Percentiles rank a stretch among this genome's conserved stretches.
Evolutionary conservation across 2,888 invertebrate genomes (phyloP).

Genomic region (Eristalinus aeneus): DNA sequence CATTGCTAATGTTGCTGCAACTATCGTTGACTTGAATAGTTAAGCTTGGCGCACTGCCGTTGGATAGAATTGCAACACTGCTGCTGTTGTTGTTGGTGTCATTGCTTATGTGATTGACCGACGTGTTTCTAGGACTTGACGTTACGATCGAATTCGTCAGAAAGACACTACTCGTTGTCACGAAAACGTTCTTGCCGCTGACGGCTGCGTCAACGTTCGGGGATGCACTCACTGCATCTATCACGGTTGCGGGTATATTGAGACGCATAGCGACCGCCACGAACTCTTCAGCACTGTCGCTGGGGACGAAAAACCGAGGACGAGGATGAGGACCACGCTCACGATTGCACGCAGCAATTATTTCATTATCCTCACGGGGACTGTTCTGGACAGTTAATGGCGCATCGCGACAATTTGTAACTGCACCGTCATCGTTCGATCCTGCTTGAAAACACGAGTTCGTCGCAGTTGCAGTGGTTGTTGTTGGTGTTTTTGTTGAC

Average conservation of each 20-base stretch:
- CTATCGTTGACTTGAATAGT: slow-evolving; percentile 80
- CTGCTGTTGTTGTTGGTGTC: slow-evolving; percentile 58
- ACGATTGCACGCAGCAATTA: slow-evolving; percentile 26
- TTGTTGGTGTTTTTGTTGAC: slow-evolving; percentile 21
- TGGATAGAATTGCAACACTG: slow-evolving; percentile 72
- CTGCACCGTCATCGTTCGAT: slow-evolving; percentile 19
- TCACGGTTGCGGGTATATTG: slow-evolving; percentile 76
- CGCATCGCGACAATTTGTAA: slow-evolving; percentile 39
- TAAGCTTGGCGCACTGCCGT: slow-evolving; percentile 77
- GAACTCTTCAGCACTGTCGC: slow-evolving; percentile 64
- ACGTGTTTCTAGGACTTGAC: slow-evolving; percentile 23
- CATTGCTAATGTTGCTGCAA: slow-evolving; percentile 68
- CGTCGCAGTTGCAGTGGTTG: slow-evolving; percentile 39
- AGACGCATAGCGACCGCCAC: slow-evolving; percentile 77
- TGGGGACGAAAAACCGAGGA: slow-evolving; percentile 7
- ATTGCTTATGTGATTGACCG: background rate
- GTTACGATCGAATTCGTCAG: slow-evolving; percentile 72
- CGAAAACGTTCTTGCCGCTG: slow-evolving; percentile 49
- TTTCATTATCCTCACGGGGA: slow-evolving; percentile 49
- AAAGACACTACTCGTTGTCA: slow-evolving; percentile 76
- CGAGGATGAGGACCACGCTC: slow-evolving; percentile 62
- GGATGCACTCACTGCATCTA: slow-evolving; percentile 72
- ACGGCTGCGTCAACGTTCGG: slow-evolving; percentile 52
- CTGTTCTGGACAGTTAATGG: slow-evolving; percentile 38
- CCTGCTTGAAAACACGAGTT: slow-evolving; percentile 28